Evolutionary conservation across 2,113 vertebrate genomes (phyloP).

Genomic region (Mesoclemmys tuberculata): DNA sequence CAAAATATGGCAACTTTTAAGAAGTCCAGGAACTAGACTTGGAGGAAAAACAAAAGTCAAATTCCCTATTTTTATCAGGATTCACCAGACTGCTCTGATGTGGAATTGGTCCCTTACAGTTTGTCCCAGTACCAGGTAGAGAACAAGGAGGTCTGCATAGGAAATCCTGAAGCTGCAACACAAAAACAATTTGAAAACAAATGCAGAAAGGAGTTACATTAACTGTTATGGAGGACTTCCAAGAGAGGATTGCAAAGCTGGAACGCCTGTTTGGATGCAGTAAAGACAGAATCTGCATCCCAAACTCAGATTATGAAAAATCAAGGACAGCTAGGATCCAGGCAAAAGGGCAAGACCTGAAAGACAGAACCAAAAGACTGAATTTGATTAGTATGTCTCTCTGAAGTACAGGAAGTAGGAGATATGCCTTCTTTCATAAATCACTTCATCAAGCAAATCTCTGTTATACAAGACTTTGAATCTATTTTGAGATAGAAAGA

Average conservation of each 20-base stretch:
- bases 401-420: background rate
- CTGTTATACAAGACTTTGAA: background rate
- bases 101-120: background rate
- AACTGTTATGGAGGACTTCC: background rate
- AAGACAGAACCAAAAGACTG: background rate
- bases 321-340: fast-evolving
- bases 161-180: background rate
- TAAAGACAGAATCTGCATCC: background rate
- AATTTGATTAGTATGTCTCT: background rate
- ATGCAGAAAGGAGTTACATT: background rate
- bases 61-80: background rate
- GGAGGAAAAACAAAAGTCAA: background rate
- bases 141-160: background rate
- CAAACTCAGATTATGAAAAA: background rate
- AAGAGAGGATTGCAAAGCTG: background rate
- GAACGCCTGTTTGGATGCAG: background rate
- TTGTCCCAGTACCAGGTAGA: background rate
- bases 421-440: background rate
- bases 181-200: background rate
- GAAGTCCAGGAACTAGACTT: background rate
- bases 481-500: background rate
- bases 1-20: background rate
- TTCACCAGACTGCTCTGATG: background rate
- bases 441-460: background rate
- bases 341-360: background rate